Base-by-base conservation (phyloP, 1,140 invertebrate genomes). In the Artemia franciscana region DNA sequence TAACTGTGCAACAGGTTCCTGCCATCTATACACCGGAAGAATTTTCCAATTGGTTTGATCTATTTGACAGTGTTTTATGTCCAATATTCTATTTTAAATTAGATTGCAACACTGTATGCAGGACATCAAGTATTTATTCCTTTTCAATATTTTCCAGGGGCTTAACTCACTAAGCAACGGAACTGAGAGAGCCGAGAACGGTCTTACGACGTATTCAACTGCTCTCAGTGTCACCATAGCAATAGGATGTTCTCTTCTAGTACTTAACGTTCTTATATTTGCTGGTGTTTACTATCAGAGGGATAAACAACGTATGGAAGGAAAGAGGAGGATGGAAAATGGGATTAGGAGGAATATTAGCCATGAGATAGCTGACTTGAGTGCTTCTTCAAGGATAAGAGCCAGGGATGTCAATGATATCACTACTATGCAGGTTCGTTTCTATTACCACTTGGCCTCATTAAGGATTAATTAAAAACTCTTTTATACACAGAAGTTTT, bases 221-320 rank as follows among this genome's bases (percentile, higher is more conserved):
- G 88, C 88, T 0, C 72, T 93, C 5, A 88, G 85, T 70, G 85
- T 94, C 0, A 93, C 89, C 2, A 89, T 95, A 66, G 89, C 89
- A n/a, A 91, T 95, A 62, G 91, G 91, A 2, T 91, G 88, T 67
- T 88, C 85, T 3, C 72, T 94, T 24, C 76, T 94, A 15, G 85
- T 93, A 65, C 74, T 94, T 5, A 94, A 94, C 70, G 84, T 93
- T 0, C 75, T 95, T 9, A 89, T 95, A 67, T 93, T 94, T 69
- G 88, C 88, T 27, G 90, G 89, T 2, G 87, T 94, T 0, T 94
- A 91, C 68, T 93, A 93, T 71, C 89, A 93, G 69, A 77, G 88
- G 12, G 88, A 93, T 69, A 89, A 90, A 70, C 82, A 84, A 18
- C 76, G 84, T 65, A 76, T 84, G 68, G 69, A 69, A 59, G 76